These are phyloP conservation scores for Pangasianodon hypophthalmus DNA, from an alignment of 2,113 vertebrate species.

Conservation along the genomic window DNA sequence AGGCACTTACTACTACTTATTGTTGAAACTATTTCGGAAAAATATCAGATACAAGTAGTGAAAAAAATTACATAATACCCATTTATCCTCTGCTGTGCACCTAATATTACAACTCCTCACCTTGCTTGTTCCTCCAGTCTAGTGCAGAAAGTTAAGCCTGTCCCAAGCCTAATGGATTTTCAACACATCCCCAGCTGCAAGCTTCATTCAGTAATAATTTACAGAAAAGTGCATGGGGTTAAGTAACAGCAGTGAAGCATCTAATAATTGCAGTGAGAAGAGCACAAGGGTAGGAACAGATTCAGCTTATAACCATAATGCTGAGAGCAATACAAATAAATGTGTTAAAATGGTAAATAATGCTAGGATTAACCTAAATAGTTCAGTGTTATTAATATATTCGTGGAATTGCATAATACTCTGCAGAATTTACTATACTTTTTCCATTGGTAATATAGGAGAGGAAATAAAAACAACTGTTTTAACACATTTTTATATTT, in stretches of 20 bases:
- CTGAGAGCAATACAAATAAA: background rate
- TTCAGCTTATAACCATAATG: background rate
- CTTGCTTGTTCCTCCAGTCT: background rate
- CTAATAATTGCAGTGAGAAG: background rate
- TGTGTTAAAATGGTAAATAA: background rate
- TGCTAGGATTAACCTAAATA: background rate
- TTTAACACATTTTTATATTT: no score
- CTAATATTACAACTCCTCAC: background rate
- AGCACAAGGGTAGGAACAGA: background rate
- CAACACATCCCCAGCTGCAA: conserved; percentile 13
- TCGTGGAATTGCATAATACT: no score
- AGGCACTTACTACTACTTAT: background rate
- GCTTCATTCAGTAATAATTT: conserved; percentile 30
- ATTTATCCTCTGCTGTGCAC: background rate
- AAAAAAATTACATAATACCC: background rate
- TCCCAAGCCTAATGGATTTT: conserved; percentile 36
- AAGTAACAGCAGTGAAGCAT: background rate
- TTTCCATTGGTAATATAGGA: no score
- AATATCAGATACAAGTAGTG: background rate
- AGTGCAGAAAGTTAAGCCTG: background rate
- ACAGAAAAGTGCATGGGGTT: background rate
- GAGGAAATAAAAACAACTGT: no score
- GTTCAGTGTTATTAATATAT: no score
- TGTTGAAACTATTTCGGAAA: background rate
- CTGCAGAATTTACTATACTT: no score